phyloP scores from a whole-genome alignment of 92 coral and sea anemone species.

The Virgularia gustaviana region DNA sequence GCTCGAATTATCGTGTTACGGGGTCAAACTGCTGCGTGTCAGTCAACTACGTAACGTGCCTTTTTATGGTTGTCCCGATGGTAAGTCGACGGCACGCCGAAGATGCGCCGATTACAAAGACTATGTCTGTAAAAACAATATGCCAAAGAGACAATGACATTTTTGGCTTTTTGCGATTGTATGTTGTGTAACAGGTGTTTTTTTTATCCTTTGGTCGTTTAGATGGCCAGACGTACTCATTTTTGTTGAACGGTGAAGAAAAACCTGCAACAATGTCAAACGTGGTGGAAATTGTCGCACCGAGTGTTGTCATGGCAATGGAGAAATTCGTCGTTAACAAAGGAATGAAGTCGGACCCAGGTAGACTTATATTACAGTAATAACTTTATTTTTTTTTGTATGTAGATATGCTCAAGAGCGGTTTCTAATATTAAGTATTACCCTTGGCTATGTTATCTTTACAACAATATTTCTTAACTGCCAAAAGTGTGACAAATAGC shows the following conservation, averaged over 20 bases:
- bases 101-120: neutral
- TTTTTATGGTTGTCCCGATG: constrained; percentile 87
- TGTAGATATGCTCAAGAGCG: no score
- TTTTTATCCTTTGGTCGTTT: neutral
- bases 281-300: constrained; percentile 81
- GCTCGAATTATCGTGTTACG: constrained; percentile 87
- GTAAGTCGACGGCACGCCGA: constrained; percentile 30
- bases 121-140: neutral
- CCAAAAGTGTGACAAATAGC: no score
- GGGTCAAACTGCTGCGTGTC: constrained; percentile 84
- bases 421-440: no score
- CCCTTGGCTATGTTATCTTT: no score
- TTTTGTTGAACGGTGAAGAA: constrained; percentile 69
- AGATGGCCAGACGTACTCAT: constrained; percentile 68
- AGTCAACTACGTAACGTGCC: constrained; percentile 81
- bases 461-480: no score
- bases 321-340: constrained; percentile 62
- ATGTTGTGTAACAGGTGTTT: neutral
- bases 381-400: no score
- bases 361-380: no score
- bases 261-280: constrained; percentile 69
- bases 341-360: neutral
- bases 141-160: no score
- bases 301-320: constrained; percentile 79
- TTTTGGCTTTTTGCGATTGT: no score